These are phyloP conservation scores for Netelia virgata DNA, from an alignment of 2,888 invertebrate species.

Conservation along the genomic window DNA sequence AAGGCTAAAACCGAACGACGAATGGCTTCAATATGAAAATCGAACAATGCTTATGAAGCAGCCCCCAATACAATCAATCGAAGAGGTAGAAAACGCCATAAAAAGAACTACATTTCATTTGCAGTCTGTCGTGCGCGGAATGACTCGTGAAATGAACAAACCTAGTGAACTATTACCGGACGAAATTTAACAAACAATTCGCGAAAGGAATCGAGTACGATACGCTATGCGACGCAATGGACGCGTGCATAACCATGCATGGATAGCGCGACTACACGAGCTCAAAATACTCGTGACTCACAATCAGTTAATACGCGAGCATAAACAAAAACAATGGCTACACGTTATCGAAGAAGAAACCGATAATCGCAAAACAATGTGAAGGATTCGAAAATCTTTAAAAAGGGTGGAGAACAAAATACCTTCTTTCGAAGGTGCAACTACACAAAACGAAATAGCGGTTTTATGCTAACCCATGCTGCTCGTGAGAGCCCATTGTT, in stretches of 20 bases:
- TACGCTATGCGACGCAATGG: constrained; percentile 39
- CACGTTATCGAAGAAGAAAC: constrained; percentile 31
- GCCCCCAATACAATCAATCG: constrained; percentile 18
- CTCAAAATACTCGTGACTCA: constrained; percentile 20
- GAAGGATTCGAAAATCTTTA: constrained; percentile 21
- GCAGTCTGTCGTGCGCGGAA: no score
- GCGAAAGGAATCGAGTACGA: no score
- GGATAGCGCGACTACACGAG: constrained; percentile 12
- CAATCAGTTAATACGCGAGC: constrained; percentile 11
- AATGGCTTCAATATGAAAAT: constrained; percentile 49
- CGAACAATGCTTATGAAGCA: background rate
- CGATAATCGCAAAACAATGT: constrained; percentile 44
- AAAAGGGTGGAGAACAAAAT: constrained; percentile 27
- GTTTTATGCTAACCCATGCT: background rate
- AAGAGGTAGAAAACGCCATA: constrained; percentile 43
- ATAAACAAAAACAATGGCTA: constrained; percentile 43
- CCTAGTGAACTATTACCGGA: constrained; percentile 14
- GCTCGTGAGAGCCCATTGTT: no score
- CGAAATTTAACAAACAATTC: constrained; percentile 33
- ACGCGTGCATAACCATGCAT: constrained; percentile 5
- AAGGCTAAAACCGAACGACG: constrained; percentile 34
- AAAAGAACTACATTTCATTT: background rate
- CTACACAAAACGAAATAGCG: constrained; percentile 16
- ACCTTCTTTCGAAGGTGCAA: constrained; percentile 30
- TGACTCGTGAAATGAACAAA: no score